Percentiles rank a stretch among this genome's conserved stretches.
Conservation (phyloP, 2,888 invertebrate genomes). For the Clunio marinus region DNA sequence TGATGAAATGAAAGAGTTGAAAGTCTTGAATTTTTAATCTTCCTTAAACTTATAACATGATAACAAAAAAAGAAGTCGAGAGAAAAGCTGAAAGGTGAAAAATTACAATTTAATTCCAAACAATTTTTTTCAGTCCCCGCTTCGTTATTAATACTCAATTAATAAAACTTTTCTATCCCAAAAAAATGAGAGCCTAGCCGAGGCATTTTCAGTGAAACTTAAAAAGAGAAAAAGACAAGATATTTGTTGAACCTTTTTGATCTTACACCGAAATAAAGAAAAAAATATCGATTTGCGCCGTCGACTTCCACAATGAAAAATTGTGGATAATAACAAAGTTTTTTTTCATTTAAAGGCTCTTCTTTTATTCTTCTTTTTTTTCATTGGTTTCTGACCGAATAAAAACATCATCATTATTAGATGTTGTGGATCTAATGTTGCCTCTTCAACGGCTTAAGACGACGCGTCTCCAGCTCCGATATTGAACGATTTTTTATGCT, state of each 20-base stretch:
- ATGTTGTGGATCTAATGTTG: neutral
- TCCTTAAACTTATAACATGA: too few relatives aligned
- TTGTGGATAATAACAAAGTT: slow-evolving; percentile 28
- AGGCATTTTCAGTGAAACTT: neutral
- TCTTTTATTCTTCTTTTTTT: too few relatives aligned
- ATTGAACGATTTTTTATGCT: slow-evolving; percentile 36
- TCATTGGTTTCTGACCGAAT: too few relatives aligned
- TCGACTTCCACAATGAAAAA: slow-evolving; percentile 9
- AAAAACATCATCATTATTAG: slow-evolving; percentile 35
- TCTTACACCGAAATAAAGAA: slow-evolving; percentile 17
- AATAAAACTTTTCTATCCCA: slow-evolving; percentile 14
- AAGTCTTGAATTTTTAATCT: too few relatives aligned
- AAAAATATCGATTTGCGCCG: slow-evolving; percentile 11
- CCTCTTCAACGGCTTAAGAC: neutral
- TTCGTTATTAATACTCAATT: slow-evolving; percentile 36
- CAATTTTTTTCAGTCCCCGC: neutral
- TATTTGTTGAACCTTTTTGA: slow-evolving; percentile 21
- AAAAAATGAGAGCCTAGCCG: neutral
- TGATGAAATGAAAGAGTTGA: too few relatives aligned
- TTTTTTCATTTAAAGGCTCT: neutral
- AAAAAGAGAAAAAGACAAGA: neutral
- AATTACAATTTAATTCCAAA: slow-evolving; percentile 29
- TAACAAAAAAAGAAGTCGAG: neutral
- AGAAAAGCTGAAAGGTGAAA: slow-evolving; percentile 15
- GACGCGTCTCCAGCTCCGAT: neutral